Conservation (phyloP, 2,113 vertebrate species). For the Podiceps cristatus region DNA sequence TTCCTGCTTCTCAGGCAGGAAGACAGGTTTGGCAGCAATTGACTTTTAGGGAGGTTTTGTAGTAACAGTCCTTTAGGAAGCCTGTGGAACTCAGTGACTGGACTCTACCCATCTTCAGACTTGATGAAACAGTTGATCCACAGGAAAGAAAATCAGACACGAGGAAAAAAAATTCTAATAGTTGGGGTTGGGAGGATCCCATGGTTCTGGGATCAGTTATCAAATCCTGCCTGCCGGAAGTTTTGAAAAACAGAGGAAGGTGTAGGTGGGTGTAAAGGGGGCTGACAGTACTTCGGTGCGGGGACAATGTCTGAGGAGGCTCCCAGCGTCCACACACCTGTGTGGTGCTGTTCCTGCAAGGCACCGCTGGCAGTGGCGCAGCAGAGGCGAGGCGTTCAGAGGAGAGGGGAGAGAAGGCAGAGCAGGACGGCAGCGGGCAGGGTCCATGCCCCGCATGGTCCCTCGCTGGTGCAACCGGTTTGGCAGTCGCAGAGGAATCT, state of each 20-base stretch:
- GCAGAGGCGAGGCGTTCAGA: background rate
- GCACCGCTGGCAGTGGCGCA: background rate
- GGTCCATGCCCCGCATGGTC: fast-evolving
- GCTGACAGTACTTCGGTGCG: background rate
- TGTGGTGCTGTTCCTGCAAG: background rate
- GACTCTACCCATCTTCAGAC: background rate
- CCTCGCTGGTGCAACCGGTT: background rate
- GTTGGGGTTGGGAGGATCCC: background rate
- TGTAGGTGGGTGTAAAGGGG: background rate
- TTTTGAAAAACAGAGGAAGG: background rate
- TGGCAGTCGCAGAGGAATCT: background rate
- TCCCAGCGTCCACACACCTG: background rate
- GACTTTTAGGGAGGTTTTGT: background rate
- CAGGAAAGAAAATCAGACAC: background rate
- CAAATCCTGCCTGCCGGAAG: background rate
- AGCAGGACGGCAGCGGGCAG: background rate
- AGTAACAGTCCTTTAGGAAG: background rate
- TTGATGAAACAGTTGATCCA: background rate
- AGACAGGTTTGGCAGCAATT: background rate
- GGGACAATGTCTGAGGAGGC: background rate
- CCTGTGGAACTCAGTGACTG: background rate
- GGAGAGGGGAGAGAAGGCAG: background rate
- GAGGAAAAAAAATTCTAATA: background rate
- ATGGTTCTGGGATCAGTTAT: background rate
- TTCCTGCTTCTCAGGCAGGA: background rate